Percentiles rank a stretch among this genome's conserved stretches.
These are phyloP conservation scores for Leptoclinus maculatus DNA, from an alignment of 2,797 vertebrate species.

Conservation along the genomic window DNA sequence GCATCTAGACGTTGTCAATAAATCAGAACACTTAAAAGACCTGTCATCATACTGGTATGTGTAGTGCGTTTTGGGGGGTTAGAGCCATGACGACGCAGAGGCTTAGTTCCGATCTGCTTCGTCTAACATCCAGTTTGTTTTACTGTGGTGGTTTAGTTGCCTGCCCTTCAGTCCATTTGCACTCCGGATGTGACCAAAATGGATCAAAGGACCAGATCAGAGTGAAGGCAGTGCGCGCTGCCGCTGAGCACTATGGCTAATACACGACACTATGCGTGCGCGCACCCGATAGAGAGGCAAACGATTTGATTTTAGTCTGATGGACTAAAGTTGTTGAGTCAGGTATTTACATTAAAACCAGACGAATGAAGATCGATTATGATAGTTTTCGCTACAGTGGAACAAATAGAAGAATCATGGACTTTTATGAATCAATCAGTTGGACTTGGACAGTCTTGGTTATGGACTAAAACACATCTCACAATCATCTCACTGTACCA, in stretches of 20 bases:
- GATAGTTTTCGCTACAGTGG: not conserved
- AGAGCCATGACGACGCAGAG: not conserved
- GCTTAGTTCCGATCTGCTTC: not conserved
- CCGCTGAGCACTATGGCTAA: not conserved
- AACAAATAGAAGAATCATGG: not conserved
- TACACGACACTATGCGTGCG: not conserved
- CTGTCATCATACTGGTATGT: not conserved
- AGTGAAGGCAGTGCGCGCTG: constrained; percentile 8
- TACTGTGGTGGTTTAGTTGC: not conserved
- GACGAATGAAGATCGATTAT: not conserved
- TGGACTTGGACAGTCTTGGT: not conserved
- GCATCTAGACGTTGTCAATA: not conserved
- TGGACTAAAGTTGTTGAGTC: not conserved
- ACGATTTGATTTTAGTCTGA: not conserved
- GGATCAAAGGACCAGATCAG: constrained; percentile 57
- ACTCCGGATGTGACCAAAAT: constrained; percentile 56
- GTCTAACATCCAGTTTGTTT: constrained; percentile 6
- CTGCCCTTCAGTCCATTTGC: constrained; percentile 20
- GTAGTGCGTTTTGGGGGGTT: not conserved
- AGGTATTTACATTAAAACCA: not conserved
- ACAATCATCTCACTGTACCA: not conserved
- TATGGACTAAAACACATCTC: not conserved
- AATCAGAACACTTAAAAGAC: not conserved
- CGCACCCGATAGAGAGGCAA: not conserved
- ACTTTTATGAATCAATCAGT: not conserved